Conservation (phyloP, 2,888 invertebrate genomes). For the Parelbella ahira region DNA sequence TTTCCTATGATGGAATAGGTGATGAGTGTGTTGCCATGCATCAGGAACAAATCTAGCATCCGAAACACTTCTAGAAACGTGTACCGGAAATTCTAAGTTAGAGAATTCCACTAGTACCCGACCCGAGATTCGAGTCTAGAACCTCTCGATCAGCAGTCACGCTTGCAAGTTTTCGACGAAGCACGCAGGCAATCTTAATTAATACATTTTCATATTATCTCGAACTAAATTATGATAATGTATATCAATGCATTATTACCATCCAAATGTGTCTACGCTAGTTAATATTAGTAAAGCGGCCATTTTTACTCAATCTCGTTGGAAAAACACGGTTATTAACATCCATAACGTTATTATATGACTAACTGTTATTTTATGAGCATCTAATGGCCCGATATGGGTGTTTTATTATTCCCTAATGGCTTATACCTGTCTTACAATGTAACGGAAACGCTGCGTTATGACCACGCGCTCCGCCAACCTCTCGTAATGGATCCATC, state of each 20-base stretch:
- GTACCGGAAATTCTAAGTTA: too few relatives aligned
- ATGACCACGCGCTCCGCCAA: conserved; percentile 67
- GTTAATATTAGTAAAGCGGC: conserved; percentile 17
- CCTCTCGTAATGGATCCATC: conserved; percentile 71
- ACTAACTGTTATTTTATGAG: conserved; percentile 80
- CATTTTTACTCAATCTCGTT: conserved; percentile 31
- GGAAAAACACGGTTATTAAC: conserved; percentile 70
- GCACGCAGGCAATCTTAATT: too few relatives aligned
- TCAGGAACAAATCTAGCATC: too few relatives aligned
- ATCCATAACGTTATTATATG: conserved; percentile 75
- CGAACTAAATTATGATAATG: too few relatives aligned
- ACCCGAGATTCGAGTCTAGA: too few relatives aligned
- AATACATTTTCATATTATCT: too few relatives aligned
- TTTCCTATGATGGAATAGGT: too few relatives aligned
- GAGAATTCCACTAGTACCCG: too few relatives aligned
- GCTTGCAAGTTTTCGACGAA: too few relatives aligned
- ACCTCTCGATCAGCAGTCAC: too few relatives aligned
- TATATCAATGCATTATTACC: conserved; percentile 19
- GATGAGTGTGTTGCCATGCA: too few relatives aligned
- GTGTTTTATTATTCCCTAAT: conserved; percentile 78
- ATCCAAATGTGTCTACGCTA: conserved; percentile 10
- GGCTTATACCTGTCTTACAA: conserved; percentile 76
- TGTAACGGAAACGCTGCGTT: conserved; percentile 62
- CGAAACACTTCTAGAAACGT: too few relatives aligned
- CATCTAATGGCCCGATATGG: conserved; percentile 76